These are phyloP conservation scores for Lontra canadensis DNA, from an alignment of 2,113 vertebrate genomes.

Conservation along the genomic window DNA sequence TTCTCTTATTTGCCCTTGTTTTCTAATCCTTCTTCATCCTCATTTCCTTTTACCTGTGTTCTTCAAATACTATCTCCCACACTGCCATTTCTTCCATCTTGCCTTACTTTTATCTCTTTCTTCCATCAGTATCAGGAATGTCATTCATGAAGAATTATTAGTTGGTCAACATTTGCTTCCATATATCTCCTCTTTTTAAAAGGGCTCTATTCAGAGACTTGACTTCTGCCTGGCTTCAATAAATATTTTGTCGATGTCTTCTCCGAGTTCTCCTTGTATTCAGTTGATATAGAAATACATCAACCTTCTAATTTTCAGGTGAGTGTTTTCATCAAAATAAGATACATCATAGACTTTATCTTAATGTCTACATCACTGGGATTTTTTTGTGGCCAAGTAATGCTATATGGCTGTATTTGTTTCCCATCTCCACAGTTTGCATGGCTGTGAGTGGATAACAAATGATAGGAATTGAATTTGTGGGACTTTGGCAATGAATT, in stretches of 20 bases:
- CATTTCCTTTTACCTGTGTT: neutral
- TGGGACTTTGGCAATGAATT: neutral
- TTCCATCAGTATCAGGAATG: neutral
- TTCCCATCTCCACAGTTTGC: neutral
- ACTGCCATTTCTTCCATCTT: neutral
- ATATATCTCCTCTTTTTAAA: neutral
- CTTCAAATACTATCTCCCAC: neutral
- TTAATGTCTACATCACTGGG: neutral
- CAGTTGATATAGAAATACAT: neutral
- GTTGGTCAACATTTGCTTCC: neutral
- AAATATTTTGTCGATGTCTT: neutral
- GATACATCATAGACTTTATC: neutral
- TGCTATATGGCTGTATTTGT: neutral
- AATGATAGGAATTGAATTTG: neutral
- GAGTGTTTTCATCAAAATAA: neutral
- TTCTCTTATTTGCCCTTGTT: neutral
- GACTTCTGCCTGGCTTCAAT: neutral
- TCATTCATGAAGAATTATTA: neutral
- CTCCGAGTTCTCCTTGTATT: neutral
- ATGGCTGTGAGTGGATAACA: neutral
- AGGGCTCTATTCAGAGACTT: neutral
- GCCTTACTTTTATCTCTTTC: neutral
- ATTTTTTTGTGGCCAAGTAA: neutral
- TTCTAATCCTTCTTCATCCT: neutral
- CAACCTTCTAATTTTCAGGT: neutral